These are phyloP conservation scores for Peucedramus taeniatus DNA, from an alignment of 2,113 vertebrate genomes.

Conservation along the genomic window DNA sequence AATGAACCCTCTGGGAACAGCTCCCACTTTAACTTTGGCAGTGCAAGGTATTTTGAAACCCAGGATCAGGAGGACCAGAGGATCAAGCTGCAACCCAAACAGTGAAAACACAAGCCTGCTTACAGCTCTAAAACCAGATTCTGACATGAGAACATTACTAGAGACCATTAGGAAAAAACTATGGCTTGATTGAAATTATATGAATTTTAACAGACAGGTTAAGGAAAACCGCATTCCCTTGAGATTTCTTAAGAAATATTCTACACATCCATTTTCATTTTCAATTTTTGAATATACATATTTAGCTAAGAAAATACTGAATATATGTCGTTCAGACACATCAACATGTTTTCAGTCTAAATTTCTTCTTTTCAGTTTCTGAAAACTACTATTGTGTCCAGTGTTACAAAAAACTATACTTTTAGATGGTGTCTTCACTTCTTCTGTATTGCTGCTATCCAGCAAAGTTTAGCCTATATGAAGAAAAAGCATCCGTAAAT, in stretches of 20 bases:
- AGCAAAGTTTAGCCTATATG: background rate
- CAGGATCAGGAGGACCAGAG: background rate
- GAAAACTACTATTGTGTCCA: background rate
- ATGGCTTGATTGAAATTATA: background rate
- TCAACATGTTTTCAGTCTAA: background rate
- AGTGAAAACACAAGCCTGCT: background rate
- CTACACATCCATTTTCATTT: background rate
- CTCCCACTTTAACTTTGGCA: slow-evolving; percentile 18
- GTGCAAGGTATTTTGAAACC: background rate
- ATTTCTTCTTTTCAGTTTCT: background rate
- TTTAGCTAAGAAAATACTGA: background rate
- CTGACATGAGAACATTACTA: slow-evolving; percentile 9
- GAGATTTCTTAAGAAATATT: background rate
- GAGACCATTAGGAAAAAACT: background rate
- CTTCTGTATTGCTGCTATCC: background rate
- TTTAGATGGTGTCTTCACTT: background rate
- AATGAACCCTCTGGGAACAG: background rate
- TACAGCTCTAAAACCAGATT: background rate
- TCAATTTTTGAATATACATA: background rate
- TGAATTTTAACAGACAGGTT: background rate
- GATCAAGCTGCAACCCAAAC: slow-evolving; percentile 1
- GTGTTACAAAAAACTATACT: background rate
- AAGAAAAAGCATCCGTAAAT: background rate
- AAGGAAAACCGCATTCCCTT: background rate
- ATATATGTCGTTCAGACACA: background rate